Base-by-base conservation (phyloP, 2,113 vertebrate species). In the Geococcyx californianus region DNA sequence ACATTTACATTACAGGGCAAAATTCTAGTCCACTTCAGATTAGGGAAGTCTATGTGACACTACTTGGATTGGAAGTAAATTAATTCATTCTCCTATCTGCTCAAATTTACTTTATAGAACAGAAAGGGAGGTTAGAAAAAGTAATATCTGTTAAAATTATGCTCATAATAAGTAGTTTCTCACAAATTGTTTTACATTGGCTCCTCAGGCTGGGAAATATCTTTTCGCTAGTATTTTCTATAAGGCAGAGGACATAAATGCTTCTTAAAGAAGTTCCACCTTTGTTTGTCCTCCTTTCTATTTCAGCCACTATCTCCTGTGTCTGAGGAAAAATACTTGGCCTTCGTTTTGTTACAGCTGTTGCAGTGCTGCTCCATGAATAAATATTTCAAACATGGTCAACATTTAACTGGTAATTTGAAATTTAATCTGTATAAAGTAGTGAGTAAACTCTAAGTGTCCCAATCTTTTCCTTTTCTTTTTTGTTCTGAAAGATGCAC, bases 311-410 rank as follows among this genome's bases (percentile, higher is more conserved):
- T 80, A 49, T 42, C 24, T 79, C 54, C 29, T 79, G 42, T 55
- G 26, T 86, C 64, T 78, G 49, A 94, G 20, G 42, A 87, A 92
- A 93, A 93, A 77, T 45, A 76, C 26, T 68, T 87, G 77, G 67
- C 47, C 59, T 79, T 75, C 63, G 56, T 58, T 96, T 75, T 82
- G 44, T 78, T 66, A 67, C 84, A 87, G 54, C 73, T 92, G 23
- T 49, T 87, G 77, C 52, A 54, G 34, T 58, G 34, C 17, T 93
- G 60, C 64, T 64, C 28, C 78, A 84, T 40, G 42, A 74, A 66
- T 90, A 89, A 94, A 47, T 81, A 82, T 56, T 90, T 96, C 80
- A 72, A 88, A 54, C 23, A 81, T 38, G 18, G 51, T 64, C 91
- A 94, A 79, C 28, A 90, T 25, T 60, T 70, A n/a, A n/a, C n/a